Conservation (phyloP, 1,140 invertebrate genomes). For the Tetramorium parvispinum region DNA sequence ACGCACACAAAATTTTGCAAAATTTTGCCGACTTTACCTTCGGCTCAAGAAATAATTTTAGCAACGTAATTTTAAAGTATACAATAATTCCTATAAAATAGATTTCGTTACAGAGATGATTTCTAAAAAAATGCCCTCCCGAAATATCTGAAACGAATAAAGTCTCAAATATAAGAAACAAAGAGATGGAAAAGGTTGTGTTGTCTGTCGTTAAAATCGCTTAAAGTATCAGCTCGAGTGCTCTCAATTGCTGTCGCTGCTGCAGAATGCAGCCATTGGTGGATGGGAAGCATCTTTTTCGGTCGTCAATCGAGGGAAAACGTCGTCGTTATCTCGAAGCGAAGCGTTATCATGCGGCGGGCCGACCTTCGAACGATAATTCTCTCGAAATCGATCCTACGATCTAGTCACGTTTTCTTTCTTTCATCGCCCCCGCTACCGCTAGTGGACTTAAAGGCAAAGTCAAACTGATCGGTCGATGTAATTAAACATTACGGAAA, state of each 20-base stretch:
- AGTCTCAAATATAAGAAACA: background rate
- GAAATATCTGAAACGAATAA: background rate
- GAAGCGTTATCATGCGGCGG: slow-evolving; percentile 52
- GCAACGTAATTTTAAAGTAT: background rate
- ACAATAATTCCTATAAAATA: background rate
- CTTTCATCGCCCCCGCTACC: slow-evolving; percentile 53
- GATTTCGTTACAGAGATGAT: background rate
- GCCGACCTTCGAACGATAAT: slow-evolving; percentile 57
- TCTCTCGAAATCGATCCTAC: slow-evolving; percentile 39
- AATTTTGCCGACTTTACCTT: background rate
- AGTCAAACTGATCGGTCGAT: background rate
- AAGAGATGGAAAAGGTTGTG: background rate
- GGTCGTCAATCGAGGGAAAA: slow-evolving; percentile 18
- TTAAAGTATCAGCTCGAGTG: background rate
- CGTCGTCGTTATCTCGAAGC: slow-evolving; percentile 43
- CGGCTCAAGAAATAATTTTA: background rate
- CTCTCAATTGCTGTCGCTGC: background rate
- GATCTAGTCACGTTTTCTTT: slow-evolving; percentile 62
- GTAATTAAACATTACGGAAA: background rate
- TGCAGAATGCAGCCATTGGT: background rate
- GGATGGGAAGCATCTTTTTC: slow-evolving; percentile 34
- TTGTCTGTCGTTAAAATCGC: background rate
- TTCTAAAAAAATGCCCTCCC: background rate
- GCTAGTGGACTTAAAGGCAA: slow-evolving; percentile 44
- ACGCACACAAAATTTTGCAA: background rate